Evolutionary conservation across 2,888 invertebrate species (phyloP).

Genomic region (Athetis lepigone): DNA sequence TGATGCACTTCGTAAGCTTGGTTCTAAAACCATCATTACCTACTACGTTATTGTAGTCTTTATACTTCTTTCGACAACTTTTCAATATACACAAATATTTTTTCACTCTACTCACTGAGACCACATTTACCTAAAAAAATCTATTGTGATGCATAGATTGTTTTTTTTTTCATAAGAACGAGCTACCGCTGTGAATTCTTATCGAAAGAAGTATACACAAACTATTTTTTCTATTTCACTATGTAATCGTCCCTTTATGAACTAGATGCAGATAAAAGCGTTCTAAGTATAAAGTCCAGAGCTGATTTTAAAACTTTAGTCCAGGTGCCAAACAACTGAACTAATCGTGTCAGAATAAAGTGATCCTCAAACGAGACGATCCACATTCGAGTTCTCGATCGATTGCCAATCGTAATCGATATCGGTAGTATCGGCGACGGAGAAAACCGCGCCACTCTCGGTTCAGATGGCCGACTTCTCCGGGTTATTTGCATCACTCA

Average conservation of each 20-base stretch:
- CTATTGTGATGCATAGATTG: neutral
- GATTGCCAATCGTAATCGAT: slow-evolving; percentile 86
- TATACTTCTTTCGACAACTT: slow-evolving; percentile 26
- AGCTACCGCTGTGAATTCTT: slow-evolving; percentile 1
- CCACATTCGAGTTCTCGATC: slow-evolving; percentile 79
- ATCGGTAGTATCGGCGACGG: slow-evolving; percentile 88
- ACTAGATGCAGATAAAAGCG: slow-evolving; percentile 46
- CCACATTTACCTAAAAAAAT: neutral
- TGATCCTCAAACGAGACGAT: slow-evolving; percentile 84
- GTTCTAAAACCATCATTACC: slow-evolving; percentile 46
- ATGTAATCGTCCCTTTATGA: slow-evolving; percentile 35
- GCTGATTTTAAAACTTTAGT: slow-evolving; percentile 54
- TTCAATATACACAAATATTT: neutral
- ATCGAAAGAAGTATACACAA: slow-evolving; percentile 41
- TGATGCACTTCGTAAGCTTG: slow-evolving; percentile 56
- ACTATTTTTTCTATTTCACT: slow-evolving; percentile 40
- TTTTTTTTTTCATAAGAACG: neutral
- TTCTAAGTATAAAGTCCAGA: slow-evolving; percentile 53
- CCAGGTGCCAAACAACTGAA: slow-evolving; percentile 39
- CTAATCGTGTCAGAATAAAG: slow-evolving; percentile 41
- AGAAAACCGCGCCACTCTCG: slow-evolving; percentile 89
- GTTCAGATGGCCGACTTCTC: slow-evolving; percentile 89
- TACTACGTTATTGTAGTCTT: slow-evolving; percentile 22
- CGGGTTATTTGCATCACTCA: slow-evolving; percentile 86
- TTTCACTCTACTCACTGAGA: neutral